Percentiles rank a stretch among this genome's conserved stretches.
phyloP scores from a whole-genome alignment of 1,140 invertebrate species.

The Monochamus saltuarius region DNA sequence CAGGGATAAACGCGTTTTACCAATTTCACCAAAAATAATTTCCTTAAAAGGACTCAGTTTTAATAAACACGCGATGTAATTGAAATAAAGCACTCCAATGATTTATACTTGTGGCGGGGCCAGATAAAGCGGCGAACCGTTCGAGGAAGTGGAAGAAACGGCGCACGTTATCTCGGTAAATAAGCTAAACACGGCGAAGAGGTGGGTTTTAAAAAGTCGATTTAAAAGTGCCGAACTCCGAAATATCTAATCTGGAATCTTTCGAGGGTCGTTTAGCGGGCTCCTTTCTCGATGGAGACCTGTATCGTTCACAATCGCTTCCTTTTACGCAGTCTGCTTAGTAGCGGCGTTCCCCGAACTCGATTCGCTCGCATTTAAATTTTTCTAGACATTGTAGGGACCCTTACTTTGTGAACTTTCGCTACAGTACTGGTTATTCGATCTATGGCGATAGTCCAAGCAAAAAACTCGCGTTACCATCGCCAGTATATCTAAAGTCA shows the following conservation, averaged over 20 bases:
- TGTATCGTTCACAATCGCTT: constrained; percentile 35
- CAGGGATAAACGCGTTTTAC: too few species aligned
- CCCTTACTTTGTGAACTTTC: too few species aligned
- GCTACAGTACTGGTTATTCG: too few species aligned
- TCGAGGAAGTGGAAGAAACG: neutral
- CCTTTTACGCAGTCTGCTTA: constrained; percentile 28
- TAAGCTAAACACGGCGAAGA: constrained; percentile 28
- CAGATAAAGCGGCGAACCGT: neutral
- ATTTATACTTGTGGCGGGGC: too few species aligned
- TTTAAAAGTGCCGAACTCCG: constrained; percentile 32
- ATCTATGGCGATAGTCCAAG: too few species aligned
- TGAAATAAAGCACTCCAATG: constrained; percentile 9
- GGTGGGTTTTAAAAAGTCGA: constrained; percentile 30
- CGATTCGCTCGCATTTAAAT: neutral
- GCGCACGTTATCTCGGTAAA: constrained; percentile 20
- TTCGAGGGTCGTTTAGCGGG: constrained; percentile 35
- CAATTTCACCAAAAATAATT: too few species aligned
- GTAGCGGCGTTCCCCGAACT: neutral
- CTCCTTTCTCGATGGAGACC: constrained; percentile 25
- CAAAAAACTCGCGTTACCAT: too few species aligned
- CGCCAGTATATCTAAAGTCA: too few species aligned
- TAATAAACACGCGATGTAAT: neutral
- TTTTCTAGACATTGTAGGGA: too few species aligned
- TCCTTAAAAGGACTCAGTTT: too few species aligned
- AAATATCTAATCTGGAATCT: constrained; percentile 39